A percentile compares a stretch with the other conserved stretches of the same genome.
These are phyloP conservation scores for Hermaeophaga mercurialis DNA, from an alignment of 2,888 invertebrate species.

Conservation along the genomic window DNA sequence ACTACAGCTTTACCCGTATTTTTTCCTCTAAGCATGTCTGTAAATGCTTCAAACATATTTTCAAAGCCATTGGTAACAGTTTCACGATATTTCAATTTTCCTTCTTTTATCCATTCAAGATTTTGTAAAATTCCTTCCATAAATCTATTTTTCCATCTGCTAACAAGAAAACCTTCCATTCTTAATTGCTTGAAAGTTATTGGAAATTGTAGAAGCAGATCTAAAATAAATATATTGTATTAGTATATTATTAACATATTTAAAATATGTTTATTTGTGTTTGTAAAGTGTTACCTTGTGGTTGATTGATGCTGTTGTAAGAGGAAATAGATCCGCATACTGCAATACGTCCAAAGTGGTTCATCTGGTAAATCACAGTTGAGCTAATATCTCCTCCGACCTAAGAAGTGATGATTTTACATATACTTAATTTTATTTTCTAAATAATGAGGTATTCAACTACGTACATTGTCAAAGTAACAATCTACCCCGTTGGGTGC, in stretches of 20 bases:
- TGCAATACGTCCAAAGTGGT: conserved; percentile 66
- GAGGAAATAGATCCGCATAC: conserved; percentile 74
- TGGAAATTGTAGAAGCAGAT: conserved; percentile 4
- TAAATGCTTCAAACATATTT: conserved; percentile 45
- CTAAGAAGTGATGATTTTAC: conserved; percentile 47
- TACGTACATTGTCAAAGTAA: conserved; percentile 76
- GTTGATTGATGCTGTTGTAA: conserved; percentile 59
- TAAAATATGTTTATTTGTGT: background rate
- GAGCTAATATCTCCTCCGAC: conserved; percentile 73
- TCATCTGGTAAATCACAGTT: conserved; percentile 68
- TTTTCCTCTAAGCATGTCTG: conserved; percentile 43
- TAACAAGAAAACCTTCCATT: conserved; percentile 44
- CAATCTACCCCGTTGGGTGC: conserved; percentile 75
- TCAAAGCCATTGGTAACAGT: conserved; percentile 70
- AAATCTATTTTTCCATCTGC: conserved; percentile 59
- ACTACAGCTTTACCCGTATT: conserved; percentile 48
- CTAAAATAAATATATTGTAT: background rate
- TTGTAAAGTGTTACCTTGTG: background rate
- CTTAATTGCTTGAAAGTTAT: conserved; percentile 42
- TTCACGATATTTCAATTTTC: conserved; percentile 72
- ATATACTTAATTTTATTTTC: no score
- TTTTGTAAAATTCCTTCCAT: conserved; percentile 68
- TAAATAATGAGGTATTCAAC: no score
- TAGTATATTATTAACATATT: background rate
- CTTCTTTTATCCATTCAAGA: conserved; percentile 68